Conservation (phyloP, 2,888 invertebrate species). For the Trachelus tabidus region DNA sequence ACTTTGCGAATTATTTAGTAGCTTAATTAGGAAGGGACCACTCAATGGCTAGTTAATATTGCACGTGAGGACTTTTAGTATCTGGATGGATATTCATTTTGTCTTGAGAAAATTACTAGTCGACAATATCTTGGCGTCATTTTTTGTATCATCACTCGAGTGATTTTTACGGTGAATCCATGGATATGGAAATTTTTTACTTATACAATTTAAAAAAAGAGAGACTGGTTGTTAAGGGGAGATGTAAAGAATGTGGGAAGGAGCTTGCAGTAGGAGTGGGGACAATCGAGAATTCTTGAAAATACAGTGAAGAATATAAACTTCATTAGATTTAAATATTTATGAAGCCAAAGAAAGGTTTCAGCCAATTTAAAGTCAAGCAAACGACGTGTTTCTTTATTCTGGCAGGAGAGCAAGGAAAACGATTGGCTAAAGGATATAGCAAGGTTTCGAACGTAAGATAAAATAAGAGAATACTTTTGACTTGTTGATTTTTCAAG, state of each 20-base stretch:
- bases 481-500: neutral
- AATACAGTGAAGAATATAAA: slow-evolving; percentile 34
- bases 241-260: neutral
- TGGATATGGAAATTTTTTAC: neutral
- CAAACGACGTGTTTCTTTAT: slow-evolving; percentile 48
- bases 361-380: slow-evolving; percentile 50
- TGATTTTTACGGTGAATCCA: neutral
- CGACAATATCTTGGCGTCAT: neutral
- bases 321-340: slow-evolving; percentile 60
- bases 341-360: slow-evolving; percentile 44
- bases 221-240: neutral
- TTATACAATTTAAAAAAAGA: neutral
- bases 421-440: slow-evolving; percentile 6
- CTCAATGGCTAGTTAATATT: slow-evolving; percentile 46
- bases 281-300: neutral
- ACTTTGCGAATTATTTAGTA: slow-evolving; percentile 56
- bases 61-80: slow-evolving; percentile 12
- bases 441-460: neutral
- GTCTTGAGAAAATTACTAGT: neutral
- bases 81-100: neutral
- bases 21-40: slow-evolving; percentile 54
- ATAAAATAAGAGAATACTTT: neutral
- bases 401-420: slow-evolving; percentile 25
- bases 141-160: neutral
- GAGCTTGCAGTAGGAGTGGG: neutral